Evolutionary conservation across 2,888 invertebrate genomes (phyloP), one percentile per base, ranked within the genome.

Genomic region (Rugalucina vietnamica): DNA sequence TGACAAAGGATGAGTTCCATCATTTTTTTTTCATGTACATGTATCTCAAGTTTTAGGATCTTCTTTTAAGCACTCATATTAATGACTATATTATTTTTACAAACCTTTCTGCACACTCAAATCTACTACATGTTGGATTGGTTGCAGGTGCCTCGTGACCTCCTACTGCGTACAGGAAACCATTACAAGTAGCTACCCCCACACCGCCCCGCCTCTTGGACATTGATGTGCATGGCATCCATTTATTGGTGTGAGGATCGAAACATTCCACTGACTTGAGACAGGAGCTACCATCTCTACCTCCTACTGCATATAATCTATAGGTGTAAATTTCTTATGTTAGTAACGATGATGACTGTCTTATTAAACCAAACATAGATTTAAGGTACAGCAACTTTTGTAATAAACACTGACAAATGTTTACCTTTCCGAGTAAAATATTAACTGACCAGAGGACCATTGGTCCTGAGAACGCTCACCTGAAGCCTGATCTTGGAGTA

Each of bases 71-170:
- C n/a, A n/a, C n/a, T n/a, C n/a, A n/a, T n/a, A n/a, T n/a, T n/a
- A n/a, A n/a, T n/a, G n/a, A n/a, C n/a, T n/a, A n/a, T n/a, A n/a
- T n/a, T n/a, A n/a, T n/a, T n/a, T n/a, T n/a, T n/a, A 43, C 34
- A 27, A 97, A 98, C 95, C 98, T 96, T 95, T 98, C 98, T 21
- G 98, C 98, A 93, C 98, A 98, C 91, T 98, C 97, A 89, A 98
- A 97, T 91, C 98, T 96, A 79, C 96, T 96, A 3, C 98, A 97
- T 80, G 97, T 96, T 0, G 97, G 97, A 95, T 97, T 97, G 92
- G 97, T 97, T 34, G 98, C 97, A 0, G 98, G 98, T 14, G 98
- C 98, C 95, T 98, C 98, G 95, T 98, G 98, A 0, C 99, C 98
- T 37, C 99, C 98, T 87, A 98, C 96, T 0, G 98, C 98, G 95